A percentile compares a stretch with the other conserved stretches of the same genome.
phyloP scores from a whole-genome alignment of 2,113 vertebrate genomes.

The Crocuta crocuta region DNA sequence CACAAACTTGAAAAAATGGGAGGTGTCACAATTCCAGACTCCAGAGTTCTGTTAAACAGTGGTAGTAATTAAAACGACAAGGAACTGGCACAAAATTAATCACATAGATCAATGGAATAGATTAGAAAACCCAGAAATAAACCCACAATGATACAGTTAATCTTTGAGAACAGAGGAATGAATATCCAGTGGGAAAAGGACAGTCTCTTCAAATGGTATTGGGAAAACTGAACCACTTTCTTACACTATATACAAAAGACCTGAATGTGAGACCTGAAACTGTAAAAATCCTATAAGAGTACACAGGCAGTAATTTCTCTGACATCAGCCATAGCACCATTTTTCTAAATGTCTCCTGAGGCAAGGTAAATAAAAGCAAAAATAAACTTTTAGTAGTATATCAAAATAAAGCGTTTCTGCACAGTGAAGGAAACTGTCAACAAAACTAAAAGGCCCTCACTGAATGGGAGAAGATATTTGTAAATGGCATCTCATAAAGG shows the following conservation, averaged over 20 bases:
- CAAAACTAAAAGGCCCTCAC: not conserved
- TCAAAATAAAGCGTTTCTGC: not conserved
- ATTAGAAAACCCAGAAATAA: not conserved
- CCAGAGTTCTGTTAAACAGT: not conserved
- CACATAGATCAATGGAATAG: not conserved
- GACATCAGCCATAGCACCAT: not conserved
- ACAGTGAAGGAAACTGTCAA: not conserved
- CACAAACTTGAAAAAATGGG: not conserved
- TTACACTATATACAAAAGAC: not conserved
- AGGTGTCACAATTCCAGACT: not conserved
- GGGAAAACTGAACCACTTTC: not conserved
- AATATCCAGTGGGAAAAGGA: not conserved
- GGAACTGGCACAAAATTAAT: not conserved
- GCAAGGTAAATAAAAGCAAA: not conserved
- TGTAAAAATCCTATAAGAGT: not conserved
- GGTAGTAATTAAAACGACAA: not conserved
- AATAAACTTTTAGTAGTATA: not conserved
- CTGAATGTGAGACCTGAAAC: not conserved
- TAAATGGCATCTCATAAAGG: not conserved
- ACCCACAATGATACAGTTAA: not conserved
- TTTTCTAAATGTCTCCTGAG: not conserved
- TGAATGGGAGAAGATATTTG: not conserved
- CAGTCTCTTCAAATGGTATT: not conserved
- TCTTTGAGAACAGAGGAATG: not conserved
- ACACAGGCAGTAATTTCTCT: not conserved